These are phyloP conservation scores for Labrus mixtus DNA, from an alignment of 2,113 vertebrate genomes.

Conservation along the genomic window DNA sequence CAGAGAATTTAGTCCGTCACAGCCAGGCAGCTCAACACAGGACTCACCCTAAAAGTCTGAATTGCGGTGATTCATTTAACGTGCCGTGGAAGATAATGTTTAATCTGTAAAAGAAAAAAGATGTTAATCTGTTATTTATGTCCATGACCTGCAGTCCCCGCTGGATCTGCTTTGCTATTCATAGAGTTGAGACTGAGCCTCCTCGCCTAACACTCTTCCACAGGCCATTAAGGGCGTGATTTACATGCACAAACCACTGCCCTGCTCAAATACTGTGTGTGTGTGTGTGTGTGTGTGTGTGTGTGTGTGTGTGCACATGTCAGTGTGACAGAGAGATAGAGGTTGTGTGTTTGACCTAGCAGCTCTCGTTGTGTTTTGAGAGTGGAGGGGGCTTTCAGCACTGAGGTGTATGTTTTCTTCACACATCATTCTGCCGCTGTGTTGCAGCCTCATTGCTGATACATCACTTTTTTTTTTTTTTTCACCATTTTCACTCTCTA, in stretches of 20 bases:
- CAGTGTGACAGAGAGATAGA: not conserved
- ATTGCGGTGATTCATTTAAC: constrained; percentile 49
- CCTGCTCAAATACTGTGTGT: constrained; percentile 8
- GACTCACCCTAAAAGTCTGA: constrained; percentile 31
- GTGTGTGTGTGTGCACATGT: not conserved
- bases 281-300: constrained; percentile 10
- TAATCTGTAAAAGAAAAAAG: constrained; percentile 71
- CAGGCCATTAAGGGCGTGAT: constrained; percentile 48
- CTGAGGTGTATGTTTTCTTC: constrained; percentile 1
- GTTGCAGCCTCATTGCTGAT: constrained; percentile 3
- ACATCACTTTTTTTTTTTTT: constrained; percentile 16
- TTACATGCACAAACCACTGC: constrained; percentile 44
- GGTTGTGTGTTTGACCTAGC: constrained; percentile 17
- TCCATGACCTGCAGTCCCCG: constrained; percentile 65
- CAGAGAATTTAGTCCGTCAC: not conserved
- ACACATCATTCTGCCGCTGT: not conserved
- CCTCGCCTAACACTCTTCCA: constrained; percentile 36
- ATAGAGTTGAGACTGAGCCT: constrained; percentile 58
- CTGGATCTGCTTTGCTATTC: constrained; percentile 77
- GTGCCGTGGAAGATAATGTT: constrained; percentile 62
- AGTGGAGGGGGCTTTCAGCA: constrained; percentile 8
- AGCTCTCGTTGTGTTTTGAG: constrained; percentile 15
- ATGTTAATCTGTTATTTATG: constrained; percentile 77
- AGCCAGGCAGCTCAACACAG: constrained; percentile 5
- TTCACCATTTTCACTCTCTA: not conserved